Percentiles rank a stretch among this genome's conserved stretches.
Evolutionary conservation across 2,113 vertebrate genomes (phyloP).

Genomic region (Macquaria australasica): DNA sequence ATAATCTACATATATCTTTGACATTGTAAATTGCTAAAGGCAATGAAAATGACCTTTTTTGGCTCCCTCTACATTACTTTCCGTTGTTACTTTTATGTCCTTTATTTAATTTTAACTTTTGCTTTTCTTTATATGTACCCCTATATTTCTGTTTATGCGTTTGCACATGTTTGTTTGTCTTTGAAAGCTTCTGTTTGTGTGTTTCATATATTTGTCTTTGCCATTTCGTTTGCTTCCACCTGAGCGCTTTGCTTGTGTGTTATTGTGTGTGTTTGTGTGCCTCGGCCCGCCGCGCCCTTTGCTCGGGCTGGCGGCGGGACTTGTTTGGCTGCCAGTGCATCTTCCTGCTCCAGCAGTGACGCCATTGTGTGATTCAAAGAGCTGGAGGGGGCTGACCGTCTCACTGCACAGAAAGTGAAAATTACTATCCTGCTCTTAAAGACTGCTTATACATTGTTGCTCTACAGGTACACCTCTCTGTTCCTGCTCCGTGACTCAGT

Average conservation of each 20-base stretch:
- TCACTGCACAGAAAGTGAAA: slow-evolving; percentile 72
- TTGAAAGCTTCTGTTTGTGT: background rate
- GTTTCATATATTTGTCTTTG: slow-evolving; percentile 7
- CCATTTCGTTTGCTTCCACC: slow-evolving; percentile 21
- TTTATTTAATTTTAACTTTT: background rate
- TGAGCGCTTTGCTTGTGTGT: background rate
- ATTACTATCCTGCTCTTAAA: slow-evolving; percentile 65
- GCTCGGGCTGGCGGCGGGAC: background rate
- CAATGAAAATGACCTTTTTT: background rate
- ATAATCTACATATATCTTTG: background rate
- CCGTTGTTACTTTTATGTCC: background rate
- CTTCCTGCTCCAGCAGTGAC: slow-evolving; percentile 40
- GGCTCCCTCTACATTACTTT: background rate
- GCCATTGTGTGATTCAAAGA: slow-evolving; percentile 64
- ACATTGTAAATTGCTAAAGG: background rate
- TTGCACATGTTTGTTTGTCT: background rate
- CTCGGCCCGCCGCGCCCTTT: background rate
- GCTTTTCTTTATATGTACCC: background rate
- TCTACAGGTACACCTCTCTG: slow-evolving; percentile 63
- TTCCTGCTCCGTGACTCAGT: slow-evolving; percentile 67
- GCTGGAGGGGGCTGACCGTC: slow-evolving; percentile 43
- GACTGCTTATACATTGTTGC: slow-evolving; percentile 55
- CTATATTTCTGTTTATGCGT: no score
- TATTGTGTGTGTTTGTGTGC: background rate
- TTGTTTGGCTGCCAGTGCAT: slow-evolving; percentile 24